phyloP scores from a whole-genome alignment of 2,797 vertebrate genomes.

The Fringilla coelebs region DNA sequence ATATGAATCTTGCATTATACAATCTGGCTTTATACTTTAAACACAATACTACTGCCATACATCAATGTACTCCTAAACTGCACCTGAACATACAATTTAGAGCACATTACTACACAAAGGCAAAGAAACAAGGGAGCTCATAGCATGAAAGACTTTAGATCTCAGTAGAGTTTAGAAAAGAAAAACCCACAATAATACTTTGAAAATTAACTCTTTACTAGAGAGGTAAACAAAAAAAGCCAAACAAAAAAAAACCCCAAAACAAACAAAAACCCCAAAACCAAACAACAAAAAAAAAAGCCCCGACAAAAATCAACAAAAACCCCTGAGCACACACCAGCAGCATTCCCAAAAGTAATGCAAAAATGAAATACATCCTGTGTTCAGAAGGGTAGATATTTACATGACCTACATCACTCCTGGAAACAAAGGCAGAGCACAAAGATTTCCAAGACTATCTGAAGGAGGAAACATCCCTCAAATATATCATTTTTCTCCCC shows the following conservation, averaged over 20 bases:
- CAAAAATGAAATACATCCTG: not conserved
- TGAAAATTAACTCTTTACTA: not conserved
- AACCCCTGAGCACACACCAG: not conserved
- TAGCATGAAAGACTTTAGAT: not conserved
- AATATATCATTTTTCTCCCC: not conserved
- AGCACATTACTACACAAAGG: not conserved
- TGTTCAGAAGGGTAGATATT: not conserved
- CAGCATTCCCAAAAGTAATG: not conserved
- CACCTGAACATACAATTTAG: not conserved
- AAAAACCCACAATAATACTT: not conserved
- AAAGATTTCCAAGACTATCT: not conserved
- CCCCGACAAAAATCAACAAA: not conserved
- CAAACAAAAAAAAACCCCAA: not conserved
- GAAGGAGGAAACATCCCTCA: not conserved
- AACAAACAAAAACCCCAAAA: not conserved
- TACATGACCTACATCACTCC: not conserved
- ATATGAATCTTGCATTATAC: not conserved
- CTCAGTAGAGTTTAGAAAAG: not conserved
- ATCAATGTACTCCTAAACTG: not conserved
- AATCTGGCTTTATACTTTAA: not conserved
- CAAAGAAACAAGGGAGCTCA: not conserved
- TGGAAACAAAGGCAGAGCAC: not conserved
- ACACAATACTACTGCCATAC: not conserved
- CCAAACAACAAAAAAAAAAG: not conserved
- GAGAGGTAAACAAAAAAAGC: fast-evolving